Conservation (phyloP, 2,888 invertebrate genomes). For the Eupithecia pulchellata region DNA sequence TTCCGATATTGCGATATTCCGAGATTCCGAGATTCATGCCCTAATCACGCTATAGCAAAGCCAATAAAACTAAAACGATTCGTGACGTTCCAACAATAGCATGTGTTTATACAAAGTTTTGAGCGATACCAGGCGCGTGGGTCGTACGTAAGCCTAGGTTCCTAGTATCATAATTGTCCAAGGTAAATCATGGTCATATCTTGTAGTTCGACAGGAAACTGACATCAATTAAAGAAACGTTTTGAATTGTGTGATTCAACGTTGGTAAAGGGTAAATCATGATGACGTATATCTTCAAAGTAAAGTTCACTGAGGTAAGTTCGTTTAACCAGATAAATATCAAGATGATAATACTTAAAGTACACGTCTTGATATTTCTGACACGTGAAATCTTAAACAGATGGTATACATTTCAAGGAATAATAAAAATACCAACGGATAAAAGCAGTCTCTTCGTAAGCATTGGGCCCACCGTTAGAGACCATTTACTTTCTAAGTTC, state of each 20-base stretch:
- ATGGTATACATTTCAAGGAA: background rate
- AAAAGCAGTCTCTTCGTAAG: background rate
- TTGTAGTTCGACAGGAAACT: background rate
- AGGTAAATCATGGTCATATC: background rate
- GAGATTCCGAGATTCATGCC: too few relatives aligned
- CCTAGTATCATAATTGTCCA: background rate
- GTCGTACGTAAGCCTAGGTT: conserved; percentile 1
- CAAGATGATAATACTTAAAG: too few relatives aligned
- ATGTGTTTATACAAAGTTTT: conserved; percentile 29
- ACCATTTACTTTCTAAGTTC: conserved; percentile 41
- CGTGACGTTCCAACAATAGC: conserved; percentile 18
- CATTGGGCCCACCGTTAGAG: conserved; percentile 30
- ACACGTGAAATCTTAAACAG: background rate
- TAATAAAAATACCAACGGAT: background rate
- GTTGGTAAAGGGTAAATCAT: background rate
- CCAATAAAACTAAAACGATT: conserved; percentile 25
- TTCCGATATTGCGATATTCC: too few relatives aligned
- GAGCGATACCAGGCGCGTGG: conserved; percentile 25
- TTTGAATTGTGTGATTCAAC: background rate
- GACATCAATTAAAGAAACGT: background rate
- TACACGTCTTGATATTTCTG: background rate
- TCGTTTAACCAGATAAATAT: too few relatives aligned
- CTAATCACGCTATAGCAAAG: too few relatives aligned
- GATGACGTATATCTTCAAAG: background rate
- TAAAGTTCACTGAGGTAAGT: too few relatives aligned